Evolutionary conservation across 2,113 vertebrate genomes (phyloP), one percentile per base, ranked within the genome.

Genomic region (Hippocampus abdominalis): DNA sequence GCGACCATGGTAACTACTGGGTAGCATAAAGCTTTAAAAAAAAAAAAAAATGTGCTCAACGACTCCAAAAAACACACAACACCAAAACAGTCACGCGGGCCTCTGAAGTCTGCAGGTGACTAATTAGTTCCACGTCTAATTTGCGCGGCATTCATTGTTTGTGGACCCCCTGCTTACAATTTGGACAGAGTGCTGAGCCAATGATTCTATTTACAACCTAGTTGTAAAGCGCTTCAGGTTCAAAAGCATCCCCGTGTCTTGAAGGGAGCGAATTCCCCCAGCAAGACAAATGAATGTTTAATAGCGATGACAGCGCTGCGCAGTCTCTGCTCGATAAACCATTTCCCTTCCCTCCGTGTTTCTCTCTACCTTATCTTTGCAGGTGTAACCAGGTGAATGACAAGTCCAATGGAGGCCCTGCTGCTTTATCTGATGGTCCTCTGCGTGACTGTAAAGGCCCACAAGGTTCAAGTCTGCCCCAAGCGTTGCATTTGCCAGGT

Each of bases 401-500:
- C 85, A 92, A 80, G 64, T 82, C 86, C 83, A 81, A 99, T 99
- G 97, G 97, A 98, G 95, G 95, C 93, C 91, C 89, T 98, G 89
- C 93, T 98, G 88, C 87, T 96, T 85, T 98, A 93, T 90, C 90
- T 99, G 92, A 92, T 98, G 81, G 89, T 97, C 89, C 92, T 95
- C 77, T 92, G 94, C 83, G 77, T 93, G 92, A 94, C 88, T 72
- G 93, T 94, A 81, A 95, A 92, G 92, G 95, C 95, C 77, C 95
- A 98, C 93, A 96, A 93, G 93, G 95, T 96, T 79, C 96, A 98
- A 91, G 92, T 98, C 87, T 99, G 97, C 87, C 97, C 97, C 25
- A 99, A 98, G 81, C 96, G 97, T 81, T 99, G 97, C 42, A 91
- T 98, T 83, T 99, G 97, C 92, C 97, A 98, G 88, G 90, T 98